Evolutionary conservation across 2,113 vertebrate genomes (phyloP).

Genomic region (Grallaria varia): DNA sequence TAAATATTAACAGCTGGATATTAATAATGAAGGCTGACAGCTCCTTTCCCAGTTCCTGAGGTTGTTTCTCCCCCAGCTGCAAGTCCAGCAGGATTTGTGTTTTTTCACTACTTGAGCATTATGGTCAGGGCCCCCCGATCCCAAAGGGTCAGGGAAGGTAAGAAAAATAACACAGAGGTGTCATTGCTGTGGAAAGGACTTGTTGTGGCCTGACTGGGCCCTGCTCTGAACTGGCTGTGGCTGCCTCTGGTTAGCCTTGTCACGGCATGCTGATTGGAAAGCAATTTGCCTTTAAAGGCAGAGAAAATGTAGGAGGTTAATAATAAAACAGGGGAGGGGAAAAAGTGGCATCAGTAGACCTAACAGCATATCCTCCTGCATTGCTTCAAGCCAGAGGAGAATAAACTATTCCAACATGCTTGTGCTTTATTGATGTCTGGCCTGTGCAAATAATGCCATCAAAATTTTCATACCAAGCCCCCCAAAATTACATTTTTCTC

Average conservation of each 20-base stretch:
- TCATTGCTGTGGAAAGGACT: constrained; percentile 74
- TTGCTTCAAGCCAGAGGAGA: background rate
- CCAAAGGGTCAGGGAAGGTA: constrained; percentile 80
- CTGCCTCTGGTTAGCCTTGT: constrained; percentile 78
- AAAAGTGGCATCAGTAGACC: background rate
- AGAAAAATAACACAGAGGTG: constrained; percentile 80
- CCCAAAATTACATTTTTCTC: constrained; percentile 3
- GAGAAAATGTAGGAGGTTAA: constrained; percentile 53
- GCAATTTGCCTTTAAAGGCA: constrained; percentile 70
- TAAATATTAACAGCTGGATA: constrained; percentile 93
- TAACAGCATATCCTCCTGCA: background rate
- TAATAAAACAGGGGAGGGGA: background rate
- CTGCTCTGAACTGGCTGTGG: constrained; percentile 67
- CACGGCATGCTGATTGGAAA: constrained; percentile 77
- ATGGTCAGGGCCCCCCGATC: constrained; percentile 77
- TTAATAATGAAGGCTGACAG: constrained; percentile 95
- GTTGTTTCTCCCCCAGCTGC: constrained; percentile 72
- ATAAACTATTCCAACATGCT: background rate
- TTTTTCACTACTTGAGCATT: constrained; percentile 54
- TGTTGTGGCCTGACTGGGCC: constrained; percentile 58
- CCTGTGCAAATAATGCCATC: background rate
- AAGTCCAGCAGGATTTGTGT: constrained; percentile 63
- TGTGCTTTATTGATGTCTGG: background rate
- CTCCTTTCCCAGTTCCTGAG: constrained; percentile 82
- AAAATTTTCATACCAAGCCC: background rate